Percentiles rank a stretch among this genome's conserved stretches.
Evolutionary conservation across 2,797 vertebrate genomes (phyloP).

Genomic region (Carduelis carduelis): DNA sequence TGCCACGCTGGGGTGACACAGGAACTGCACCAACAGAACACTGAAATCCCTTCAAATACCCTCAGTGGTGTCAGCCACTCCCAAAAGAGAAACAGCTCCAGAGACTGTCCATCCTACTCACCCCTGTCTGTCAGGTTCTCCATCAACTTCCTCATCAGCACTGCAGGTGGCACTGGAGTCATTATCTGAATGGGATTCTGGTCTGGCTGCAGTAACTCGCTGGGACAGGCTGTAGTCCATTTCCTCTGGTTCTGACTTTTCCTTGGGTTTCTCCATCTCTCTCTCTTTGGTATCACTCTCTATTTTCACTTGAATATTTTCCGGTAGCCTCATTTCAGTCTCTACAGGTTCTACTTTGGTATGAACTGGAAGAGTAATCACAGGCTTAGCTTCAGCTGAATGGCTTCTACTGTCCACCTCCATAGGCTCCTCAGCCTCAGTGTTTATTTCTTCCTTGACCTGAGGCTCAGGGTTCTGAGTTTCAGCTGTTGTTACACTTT

Average conservation of each 20-base stretch:
- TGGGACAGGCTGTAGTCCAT: slow-evolving; percentile 65
- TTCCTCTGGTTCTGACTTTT: slow-evolving; percentile 81
- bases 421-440: slow-evolving; percentile 78
- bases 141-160: slow-evolving; percentile 95
- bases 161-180: slow-evolving; percentile 99
- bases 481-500: slow-evolving; percentile 77
- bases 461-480: slow-evolving; percentile 76
- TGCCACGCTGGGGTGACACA: not conserved
- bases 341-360: slow-evolving; percentile 89
- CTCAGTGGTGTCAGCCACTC: not conserved
- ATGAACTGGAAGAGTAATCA: slow-evolving; percentile 76
- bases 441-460: slow-evolving; percentile 84
- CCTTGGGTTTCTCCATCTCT: slow-evolving; percentile 74
- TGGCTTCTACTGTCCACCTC: slow-evolving; percentile 79
- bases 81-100: not conserved
- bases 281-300: slow-evolving; percentile 90
- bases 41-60: not conserved
- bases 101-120: slow-evolving; percentile 30
- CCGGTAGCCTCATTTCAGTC: slow-evolving; percentile 77
- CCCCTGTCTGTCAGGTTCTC: slow-evolving; percentile 91
- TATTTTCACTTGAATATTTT: slow-evolving; percentile 84
- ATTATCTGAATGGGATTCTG: slow-evolving; percentile 89
- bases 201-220: slow-evolving; percentile 67
- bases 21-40: not conserved
- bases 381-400: slow-evolving; percentile 71